Percentiles rank a stretch among this genome's conserved stretches.
Conservation (phyloP, 2,113 vertebrate genomes). For the Strix aluco region DNA sequence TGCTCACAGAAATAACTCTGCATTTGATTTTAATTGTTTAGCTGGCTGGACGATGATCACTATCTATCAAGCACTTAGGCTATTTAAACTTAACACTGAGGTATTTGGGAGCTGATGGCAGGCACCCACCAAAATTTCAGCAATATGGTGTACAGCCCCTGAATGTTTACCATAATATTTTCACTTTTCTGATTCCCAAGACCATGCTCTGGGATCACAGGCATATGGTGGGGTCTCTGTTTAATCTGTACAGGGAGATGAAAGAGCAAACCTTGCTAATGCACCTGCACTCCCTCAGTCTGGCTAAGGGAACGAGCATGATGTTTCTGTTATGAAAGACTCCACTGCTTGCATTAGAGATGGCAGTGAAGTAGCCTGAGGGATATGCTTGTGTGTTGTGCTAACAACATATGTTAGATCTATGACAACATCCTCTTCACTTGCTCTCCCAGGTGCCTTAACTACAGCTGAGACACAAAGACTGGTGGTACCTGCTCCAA, state of each 20-base stretch:
- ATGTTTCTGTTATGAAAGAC: background rate
- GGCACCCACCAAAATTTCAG: background rate
- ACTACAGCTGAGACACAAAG: slow-evolving; percentile 12
- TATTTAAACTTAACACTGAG: background rate
- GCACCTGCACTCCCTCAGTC: background rate
- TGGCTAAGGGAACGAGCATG: background rate
- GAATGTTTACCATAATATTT: background rate
- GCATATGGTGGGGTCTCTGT: background rate
- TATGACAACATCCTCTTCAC: slow-evolving; percentile 6
- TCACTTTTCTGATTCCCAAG: background rate
- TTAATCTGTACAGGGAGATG: background rate
- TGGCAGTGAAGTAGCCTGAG: slow-evolving; percentile 37
- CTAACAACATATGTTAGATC: slow-evolving; percentile 44
- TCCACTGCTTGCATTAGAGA: background rate
- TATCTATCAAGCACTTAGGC: background rate
- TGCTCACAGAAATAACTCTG: background rate
- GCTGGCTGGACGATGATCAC: background rate
- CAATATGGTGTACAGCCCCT: accelerated
- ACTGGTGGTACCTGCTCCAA: background rate
- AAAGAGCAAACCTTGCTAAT: background rate
- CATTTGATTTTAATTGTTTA: slow-evolving; percentile 37
- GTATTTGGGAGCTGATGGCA: background rate
- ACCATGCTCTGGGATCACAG: background rate
- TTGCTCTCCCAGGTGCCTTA: slow-evolving; percentile 10
- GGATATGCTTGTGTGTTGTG: slow-evolving; percentile 19